Conservation (phyloP, 2,888 invertebrate genomes). For the Conomelus anceps region DNA sequence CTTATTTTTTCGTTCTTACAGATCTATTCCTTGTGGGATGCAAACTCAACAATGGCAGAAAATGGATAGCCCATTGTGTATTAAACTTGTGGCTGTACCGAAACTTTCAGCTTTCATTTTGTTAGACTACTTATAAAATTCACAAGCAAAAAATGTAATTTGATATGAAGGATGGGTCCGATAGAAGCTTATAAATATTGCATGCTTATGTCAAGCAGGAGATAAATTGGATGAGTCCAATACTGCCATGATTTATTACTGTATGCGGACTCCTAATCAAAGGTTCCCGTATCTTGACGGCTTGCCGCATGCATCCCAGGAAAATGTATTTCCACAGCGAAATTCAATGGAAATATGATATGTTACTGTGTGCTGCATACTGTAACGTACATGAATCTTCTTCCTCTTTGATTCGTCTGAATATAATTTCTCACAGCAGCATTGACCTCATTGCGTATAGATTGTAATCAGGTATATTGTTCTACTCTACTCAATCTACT, state of each 20-base stretch:
- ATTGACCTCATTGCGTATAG: too few species aligned
- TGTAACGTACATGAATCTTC: background rate
- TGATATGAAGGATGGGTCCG: background rate
- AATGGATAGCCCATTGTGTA: too few species aligned
- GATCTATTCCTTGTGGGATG: too few species aligned
- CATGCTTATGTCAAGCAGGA: background rate
- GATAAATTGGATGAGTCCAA: background rate
- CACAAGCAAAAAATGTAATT: background rate
- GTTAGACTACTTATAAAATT: background rate
- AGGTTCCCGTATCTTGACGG: background rate
- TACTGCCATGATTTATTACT: background rate
- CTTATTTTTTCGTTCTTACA: too few species aligned
- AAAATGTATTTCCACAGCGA: background rate
- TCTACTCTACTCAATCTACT: background rate
- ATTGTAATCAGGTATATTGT: background rate
- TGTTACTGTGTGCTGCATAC: background rate
- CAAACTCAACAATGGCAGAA: too few species aligned
- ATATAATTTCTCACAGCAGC: background rate
- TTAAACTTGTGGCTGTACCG: too few species aligned
- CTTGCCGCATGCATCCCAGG: background rate
- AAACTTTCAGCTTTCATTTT: background rate
- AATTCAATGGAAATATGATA: background rate
- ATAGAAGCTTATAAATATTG: background rate
- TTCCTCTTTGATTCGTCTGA: background rate
- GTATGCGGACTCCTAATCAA: background rate